Conservation (phyloP, 2,888 invertebrate species). For the Synanthedon myopaeformis region DNA sequence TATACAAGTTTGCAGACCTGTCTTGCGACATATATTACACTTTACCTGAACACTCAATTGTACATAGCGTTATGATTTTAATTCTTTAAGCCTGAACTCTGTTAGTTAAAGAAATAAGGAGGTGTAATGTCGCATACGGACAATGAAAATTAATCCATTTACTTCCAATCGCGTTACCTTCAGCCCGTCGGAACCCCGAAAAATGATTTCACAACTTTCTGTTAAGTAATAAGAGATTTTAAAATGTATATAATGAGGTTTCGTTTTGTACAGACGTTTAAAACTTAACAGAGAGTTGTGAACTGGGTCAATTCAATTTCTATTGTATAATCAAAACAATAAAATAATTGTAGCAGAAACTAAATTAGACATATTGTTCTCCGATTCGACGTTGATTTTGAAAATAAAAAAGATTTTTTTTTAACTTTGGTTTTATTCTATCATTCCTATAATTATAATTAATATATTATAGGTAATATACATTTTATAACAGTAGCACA, state of each 20-base stretch:
- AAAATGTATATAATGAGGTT: background rate
- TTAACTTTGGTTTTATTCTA: background rate
- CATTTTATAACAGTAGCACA: no score
- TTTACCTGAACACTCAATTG: no score
- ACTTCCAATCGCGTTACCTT: no score
- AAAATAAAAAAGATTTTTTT: conserved; percentile 23
- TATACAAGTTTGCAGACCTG: no score
- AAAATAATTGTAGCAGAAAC: conserved; percentile 11
- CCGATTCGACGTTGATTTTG: conserved; percentile 32
- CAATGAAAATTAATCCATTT: background rate
- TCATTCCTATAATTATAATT: background rate
- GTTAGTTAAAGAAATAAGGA: no score
- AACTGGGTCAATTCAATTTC: background rate
- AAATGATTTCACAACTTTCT: no score
- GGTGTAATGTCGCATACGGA: no score
- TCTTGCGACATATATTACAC: no score
- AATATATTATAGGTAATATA: no score
- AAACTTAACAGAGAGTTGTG: background rate
- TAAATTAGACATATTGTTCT: conserved; percentile 26
- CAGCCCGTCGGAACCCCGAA: no score
- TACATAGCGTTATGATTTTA: no score
- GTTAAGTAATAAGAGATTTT: background rate
- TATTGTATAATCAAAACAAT: conserved; percentile 1
- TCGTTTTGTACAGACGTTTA: background rate
- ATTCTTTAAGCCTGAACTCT: no score